phyloP scores from a whole-genome alignment of 2,888 invertebrate species.

The Phanerotoma sp. region DNA sequence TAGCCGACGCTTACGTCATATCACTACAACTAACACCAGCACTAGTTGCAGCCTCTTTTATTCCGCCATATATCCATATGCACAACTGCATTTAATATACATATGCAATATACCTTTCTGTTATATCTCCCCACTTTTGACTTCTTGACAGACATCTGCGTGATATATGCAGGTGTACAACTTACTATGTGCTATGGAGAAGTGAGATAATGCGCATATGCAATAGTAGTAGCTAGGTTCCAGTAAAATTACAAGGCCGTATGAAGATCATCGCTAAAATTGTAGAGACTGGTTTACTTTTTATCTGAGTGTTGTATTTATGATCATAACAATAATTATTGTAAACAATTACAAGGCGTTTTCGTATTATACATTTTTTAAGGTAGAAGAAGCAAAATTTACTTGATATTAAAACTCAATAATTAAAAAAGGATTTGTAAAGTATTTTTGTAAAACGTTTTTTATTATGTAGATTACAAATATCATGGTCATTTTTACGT shows the following conservation, averaged over 20 bases:
- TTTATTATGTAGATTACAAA: no score
- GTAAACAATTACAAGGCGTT: background rate
- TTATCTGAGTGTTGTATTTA: background rate
- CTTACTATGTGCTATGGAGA: background rate
- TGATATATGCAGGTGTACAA: constrained; percentile 3
- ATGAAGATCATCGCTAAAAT: constrained; percentile 13
- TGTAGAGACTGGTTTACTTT: constrained; percentile 7
- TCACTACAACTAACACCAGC: no score
- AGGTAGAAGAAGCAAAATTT: no score
- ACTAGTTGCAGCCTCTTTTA: background rate
- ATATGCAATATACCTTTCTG: background rate
- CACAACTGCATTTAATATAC: background rate
- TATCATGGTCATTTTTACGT: no score
- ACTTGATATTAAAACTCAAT: no score
- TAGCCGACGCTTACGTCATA: constrained; percentile 4
- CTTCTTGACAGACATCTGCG: constrained; percentile 4
- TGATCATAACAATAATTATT: background rate
- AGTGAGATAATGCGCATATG: background rate
- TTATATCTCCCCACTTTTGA: background rate
- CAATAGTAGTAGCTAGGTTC: constrained; percentile 2
- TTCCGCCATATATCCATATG: background rate
- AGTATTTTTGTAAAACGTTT: no score
- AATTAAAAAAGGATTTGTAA: no score
- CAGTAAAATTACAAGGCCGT: constrained; percentile 12
- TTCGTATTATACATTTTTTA: no score